Evolutionary conservation across 2,113 vertebrate genomes (phyloP).

Genomic region (Phoxinus phoxinus): DNA sequence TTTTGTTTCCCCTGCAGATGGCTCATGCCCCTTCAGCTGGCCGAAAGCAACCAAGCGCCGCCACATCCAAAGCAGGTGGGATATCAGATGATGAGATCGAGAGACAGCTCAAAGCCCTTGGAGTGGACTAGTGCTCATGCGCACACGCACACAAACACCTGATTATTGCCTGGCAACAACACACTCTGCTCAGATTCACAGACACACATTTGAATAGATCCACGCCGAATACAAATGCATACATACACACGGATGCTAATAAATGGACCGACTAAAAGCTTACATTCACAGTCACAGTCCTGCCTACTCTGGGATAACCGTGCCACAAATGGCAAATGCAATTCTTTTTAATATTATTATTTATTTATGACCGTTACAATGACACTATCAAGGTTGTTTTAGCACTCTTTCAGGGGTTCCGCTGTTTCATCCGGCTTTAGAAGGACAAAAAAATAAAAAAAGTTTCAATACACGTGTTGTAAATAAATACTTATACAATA

Average conservation of each 20-base stretch:
- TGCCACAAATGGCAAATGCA: slow-evolving; percentile 47
- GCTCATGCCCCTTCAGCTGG: slow-evolving; percentile 84
- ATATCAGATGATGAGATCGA: slow-evolving; percentile 91
- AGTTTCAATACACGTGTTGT: not conserved
- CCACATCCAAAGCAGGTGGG: slow-evolving; percentile 78
- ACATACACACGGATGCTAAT: slow-evolving; percentile 15
- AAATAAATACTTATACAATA: not conserved
- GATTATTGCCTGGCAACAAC: slow-evolving; percentile 33
- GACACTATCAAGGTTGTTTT: not conserved
- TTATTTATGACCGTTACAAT: slow-evolving; percentile 12
- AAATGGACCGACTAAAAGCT: slow-evolving; percentile 37
- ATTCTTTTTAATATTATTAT: not conserved
- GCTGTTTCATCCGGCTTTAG: not conserved
- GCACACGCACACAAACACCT: slow-evolving; percentile 18
- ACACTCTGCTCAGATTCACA: not conserved
- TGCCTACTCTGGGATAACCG: slow-evolving; percentile 35
- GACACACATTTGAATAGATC: not conserved
- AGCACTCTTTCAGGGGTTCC: not conserved
- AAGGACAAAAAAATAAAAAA: not conserved
- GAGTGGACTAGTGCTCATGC: slow-evolving; percentile 79
- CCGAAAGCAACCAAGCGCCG: slow-evolving; percentile 79
- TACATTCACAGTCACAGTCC: slow-evolving; percentile 34
- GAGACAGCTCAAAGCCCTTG: slow-evolving; percentile 85
- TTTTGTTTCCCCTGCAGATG: slow-evolving; percentile 74
- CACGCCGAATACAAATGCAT: not conserved